A percentile compares a stretch with the other conserved stretches of the same genome.
Evolutionary conservation across 2,797 vertebrate species (phyloP).

Genomic region (Staurois parvus): DNA sequence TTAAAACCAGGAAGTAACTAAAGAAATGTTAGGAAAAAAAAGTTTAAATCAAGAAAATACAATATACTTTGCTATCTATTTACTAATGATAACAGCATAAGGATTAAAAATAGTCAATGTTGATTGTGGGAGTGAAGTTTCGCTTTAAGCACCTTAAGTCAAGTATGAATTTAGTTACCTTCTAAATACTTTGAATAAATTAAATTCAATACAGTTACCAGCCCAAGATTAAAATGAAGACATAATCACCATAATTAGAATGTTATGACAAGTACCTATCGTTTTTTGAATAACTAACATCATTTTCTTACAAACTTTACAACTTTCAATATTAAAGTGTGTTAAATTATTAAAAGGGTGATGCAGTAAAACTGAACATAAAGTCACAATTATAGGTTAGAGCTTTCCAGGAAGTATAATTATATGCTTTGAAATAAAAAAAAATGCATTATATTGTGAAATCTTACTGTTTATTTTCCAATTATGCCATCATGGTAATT

Average conservation of each 20-base stretch:
- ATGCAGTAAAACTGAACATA: background rate
- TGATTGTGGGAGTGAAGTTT: too few species aligned
- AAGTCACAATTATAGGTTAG: constrained; percentile 15
- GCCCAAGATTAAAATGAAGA: background rate
- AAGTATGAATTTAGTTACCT: too few species aligned
- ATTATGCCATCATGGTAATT: constrained; percentile 21
- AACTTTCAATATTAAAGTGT: background rate
- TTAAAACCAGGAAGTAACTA: too few species aligned
- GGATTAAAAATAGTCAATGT: too few species aligned
- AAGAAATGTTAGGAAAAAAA: too few species aligned
- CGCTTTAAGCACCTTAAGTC: too few species aligned
- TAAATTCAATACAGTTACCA: too few species aligned
- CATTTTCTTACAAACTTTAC: background rate
- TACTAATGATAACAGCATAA: too few species aligned
- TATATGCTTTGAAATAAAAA: background rate
- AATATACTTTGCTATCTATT: too few species aligned
- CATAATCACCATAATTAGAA: background rate
- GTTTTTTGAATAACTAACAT: background rate
- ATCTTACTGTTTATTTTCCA: constrained; percentile 4
- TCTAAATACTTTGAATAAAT: too few species aligned
- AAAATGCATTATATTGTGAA: background rate
- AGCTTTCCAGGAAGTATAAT: constrained; percentile 6
- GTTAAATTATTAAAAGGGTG: background rate
- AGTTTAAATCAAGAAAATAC: too few species aligned
- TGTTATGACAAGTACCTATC: background rate